Evolutionary conservation across 1,140 invertebrate species (phyloP).

Genomic region (Cotesia typhae): DNA sequence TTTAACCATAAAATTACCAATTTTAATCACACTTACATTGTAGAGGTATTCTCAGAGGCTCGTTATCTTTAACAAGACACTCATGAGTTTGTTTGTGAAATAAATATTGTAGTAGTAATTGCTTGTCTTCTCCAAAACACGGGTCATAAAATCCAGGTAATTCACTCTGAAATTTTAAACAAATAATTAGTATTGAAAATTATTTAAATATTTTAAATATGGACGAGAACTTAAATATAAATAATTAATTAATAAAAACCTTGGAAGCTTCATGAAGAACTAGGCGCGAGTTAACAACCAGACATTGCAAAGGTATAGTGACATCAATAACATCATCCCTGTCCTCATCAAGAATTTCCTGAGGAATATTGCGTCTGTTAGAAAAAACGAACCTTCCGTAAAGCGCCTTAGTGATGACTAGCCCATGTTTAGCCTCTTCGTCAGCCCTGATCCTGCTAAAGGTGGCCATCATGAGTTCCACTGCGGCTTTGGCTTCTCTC

Average conservation of each 20-base stretch:
- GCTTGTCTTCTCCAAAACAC: slow-evolving; percentile 92
- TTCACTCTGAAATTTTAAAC: slow-evolving; percentile 77
- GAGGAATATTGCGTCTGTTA: slow-evolving; percentile 42
- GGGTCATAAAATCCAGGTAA: slow-evolving; percentile 97
- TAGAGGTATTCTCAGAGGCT: slow-evolving; percentile 80
- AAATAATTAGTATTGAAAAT: slow-evolving; percentile 18
- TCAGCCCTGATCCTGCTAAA: slow-evolving; percentile 79
- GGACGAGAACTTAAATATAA: slow-evolving; percentile 15
- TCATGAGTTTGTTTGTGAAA: slow-evolving; percentile 82
- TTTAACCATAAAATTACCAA: neutral
- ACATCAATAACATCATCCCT: slow-evolving; percentile 85
- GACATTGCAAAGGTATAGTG: slow-evolving; percentile 90
- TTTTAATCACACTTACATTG: slow-evolving; percentile 64
- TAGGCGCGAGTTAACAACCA: slow-evolving; percentile 90
- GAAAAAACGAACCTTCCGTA: slow-evolving; percentile 77
- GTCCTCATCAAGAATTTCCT: slow-evolving; percentile 52
- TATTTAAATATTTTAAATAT: too few species aligned
- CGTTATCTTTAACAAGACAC: slow-evolving; percentile 81
- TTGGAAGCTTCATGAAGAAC: slow-evolving; percentile 87
- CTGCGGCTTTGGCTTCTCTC: slow-evolving; percentile 83
- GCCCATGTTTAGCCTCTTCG: slow-evolving; percentile 80
- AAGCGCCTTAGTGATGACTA: slow-evolving; percentile 87
- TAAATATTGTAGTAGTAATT: slow-evolving; percentile 85
- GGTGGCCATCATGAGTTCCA: slow-evolving; percentile 87
- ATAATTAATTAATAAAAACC: slow-evolving; percentile 66